Conservation (phyloP, 2,797 vertebrate species). For the Zonotrichia albicollis region DNA sequence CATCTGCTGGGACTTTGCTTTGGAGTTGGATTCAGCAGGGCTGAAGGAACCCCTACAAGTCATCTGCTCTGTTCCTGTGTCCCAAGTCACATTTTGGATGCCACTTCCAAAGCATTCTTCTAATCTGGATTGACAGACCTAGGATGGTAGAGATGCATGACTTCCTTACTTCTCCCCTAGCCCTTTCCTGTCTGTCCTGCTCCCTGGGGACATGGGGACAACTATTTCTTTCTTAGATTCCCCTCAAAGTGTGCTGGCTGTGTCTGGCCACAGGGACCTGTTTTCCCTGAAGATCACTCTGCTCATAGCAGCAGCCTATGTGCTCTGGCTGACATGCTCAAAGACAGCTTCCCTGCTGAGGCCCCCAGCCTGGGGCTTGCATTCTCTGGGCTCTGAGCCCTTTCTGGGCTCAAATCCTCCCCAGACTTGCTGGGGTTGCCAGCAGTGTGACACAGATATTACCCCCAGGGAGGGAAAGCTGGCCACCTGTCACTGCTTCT, state of each 20-base stretch:
- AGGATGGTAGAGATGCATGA: not conserved
- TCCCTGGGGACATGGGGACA: not conserved
- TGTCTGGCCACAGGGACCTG: not conserved
- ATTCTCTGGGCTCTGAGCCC: not conserved
- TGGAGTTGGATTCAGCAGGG: not conserved
- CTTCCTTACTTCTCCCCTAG: not conserved
- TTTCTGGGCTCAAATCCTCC: not conserved
- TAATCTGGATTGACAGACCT: not conserved
- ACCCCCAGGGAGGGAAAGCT: not conserved
- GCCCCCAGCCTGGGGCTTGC: not conserved
- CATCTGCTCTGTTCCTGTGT: not conserved
- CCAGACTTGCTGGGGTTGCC: not conserved
- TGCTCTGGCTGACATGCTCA: not conserved
- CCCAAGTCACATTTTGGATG: not conserved
- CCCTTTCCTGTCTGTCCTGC: not conserved
- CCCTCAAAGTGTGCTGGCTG: not conserved
- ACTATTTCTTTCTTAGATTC: not conserved
- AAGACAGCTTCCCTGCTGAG: not conserved
- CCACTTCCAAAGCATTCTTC: not conserved
- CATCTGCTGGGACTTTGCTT: not conserved
- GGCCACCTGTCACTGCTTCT: not conserved
- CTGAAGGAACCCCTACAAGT: not conserved
- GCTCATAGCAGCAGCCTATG: not conserved
- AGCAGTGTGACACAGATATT: accelerated
- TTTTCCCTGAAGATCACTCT: not conserved